phyloP scores from a whole-genome alignment of 2,888 invertebrate genomes.

The Teleiodes luculella region DNA sequence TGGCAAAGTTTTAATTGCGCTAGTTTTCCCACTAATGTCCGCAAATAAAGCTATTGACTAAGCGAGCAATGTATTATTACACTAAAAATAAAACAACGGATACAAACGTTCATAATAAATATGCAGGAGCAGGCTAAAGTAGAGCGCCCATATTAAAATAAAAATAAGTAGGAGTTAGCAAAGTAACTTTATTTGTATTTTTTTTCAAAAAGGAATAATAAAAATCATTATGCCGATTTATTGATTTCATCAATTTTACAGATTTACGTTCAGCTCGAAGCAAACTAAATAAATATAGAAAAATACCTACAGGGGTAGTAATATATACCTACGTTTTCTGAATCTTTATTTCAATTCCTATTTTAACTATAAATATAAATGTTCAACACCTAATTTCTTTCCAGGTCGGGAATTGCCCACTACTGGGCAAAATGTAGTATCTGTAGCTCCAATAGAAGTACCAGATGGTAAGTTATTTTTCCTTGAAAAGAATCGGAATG shows the following conservation, averaged over 20 bases:
- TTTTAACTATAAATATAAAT: background rate
- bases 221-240: too few species aligned
- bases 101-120: background rate
- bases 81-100: background rate
- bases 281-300: too few species aligned
- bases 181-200: too few species aligned
- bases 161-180: too few species aligned
- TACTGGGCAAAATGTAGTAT: conserved; percentile 72
- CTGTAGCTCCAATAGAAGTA: conserved; percentile 72
- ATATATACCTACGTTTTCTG: background rate
- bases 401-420: conserved; percentile 73
- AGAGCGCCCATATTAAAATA: too few species aligned
- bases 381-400: conserved; percentile 40
- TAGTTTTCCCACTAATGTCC: conserved; percentile 30
- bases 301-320: too few species aligned
- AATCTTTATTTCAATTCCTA: background rate
- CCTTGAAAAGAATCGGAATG: too few species aligned
- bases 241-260: too few species aligned
- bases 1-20: conserved; percentile 33
- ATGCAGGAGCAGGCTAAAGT: too few species aligned
- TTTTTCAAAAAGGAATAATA: too few species aligned
- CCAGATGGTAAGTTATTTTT: conserved; percentile 74
- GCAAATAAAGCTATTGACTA: conserved; percentile 17
- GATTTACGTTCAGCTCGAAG: too few species aligned
- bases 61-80: background rate